Evolutionary conservation across 2,113 vertebrate genomes (phyloP).

Genomic region (Ia io): DNA sequence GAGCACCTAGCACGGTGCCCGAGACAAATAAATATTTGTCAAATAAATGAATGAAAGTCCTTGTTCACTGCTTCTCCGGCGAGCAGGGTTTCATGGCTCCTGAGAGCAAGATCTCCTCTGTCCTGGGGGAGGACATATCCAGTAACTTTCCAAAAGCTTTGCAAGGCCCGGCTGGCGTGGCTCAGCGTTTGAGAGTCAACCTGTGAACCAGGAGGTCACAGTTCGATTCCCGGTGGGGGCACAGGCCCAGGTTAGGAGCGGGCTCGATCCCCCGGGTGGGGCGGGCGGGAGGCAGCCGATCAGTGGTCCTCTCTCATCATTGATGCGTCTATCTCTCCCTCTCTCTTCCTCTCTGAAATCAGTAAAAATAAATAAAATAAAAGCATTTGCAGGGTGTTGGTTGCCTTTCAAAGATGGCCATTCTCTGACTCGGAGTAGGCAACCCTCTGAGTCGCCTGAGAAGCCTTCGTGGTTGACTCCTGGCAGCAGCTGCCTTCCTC

Average conservation of each 20-base stretch:
- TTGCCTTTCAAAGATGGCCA: background rate
- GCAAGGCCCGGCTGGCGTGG: too few relatives aligned
- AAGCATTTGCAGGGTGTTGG: background rate
- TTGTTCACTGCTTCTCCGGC: background rate
- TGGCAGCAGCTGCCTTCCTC: conserved; percentile 49
- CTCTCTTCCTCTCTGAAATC: too few relatives aligned
- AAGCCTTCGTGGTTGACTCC: background rate
- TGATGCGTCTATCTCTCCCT: too few relatives aligned
- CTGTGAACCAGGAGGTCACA: too few relatives aligned
- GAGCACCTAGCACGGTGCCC: background rate
- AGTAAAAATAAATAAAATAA: too few relatives aligned
- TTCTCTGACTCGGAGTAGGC: background rate
- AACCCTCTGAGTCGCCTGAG: background rate
- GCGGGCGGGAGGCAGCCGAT: too few relatives aligned
- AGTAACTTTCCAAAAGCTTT: background rate
- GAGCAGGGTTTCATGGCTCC: background rate
- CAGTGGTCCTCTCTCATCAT: too few relatives aligned
- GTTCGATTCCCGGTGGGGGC: too few relatives aligned
- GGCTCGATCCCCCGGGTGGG: too few relatives aligned
- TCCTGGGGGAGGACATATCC: background rate
- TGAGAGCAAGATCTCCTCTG: background rate
- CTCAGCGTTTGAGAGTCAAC: too few relatives aligned
- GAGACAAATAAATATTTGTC: background rate
- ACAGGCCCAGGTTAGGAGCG: too few relatives aligned
- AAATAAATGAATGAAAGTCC: background rate